Evolutionary conservation across 2,888 invertebrate genomes (phyloP), one percentile per base, ranked within the genome.

Genomic region (Molorchus minor): DNA sequence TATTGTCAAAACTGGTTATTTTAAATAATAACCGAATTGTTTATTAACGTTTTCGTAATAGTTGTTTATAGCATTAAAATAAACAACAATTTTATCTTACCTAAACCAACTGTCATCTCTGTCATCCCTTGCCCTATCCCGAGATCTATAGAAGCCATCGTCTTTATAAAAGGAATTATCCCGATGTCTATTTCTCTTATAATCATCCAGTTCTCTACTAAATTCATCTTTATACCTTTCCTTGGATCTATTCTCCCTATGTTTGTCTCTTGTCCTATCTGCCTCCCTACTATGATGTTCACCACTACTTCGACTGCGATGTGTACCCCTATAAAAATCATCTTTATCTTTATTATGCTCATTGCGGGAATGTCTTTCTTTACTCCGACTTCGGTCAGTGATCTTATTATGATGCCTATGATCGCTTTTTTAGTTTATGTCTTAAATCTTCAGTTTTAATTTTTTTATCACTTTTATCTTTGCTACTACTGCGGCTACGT

Each of bases 101-200:
- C 73, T 75, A 15, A 68, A 70, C 72, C 73, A 75, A 65, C 71
- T 82, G 76, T 83, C 74, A 71, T 71, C 85, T 69, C 77, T 83
- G 63, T 78, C 77, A 74, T 64, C 78, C 69, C 49, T 72, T 71
- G 59, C 65, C 19, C 60, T 65, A 57, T 72, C 71, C 47, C 65
- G 68, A 10, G 60, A 59, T 62, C 64, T 71, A 61, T 70, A 71
- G 64, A 68, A 68, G 36, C 64, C 67, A 38, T 71, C 72, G 46
- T 73, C 73, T 52, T 71, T 76, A 66, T 73, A 71, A 41, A 71
- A 68, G 17, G 84, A 82, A 67, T 82, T 83, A 46, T 83, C 81
- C 52, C 81, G 61, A 35, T 21, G 58, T 78, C 69, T 81, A 81
- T 38, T 58, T 38, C 56, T 58, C 47, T 58, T 61, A 44, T 67